Percentiles rank a stretch among this genome's conserved stretches.
These are phyloP conservation scores for Drosophila sproati DNA, from an alignment of 1,140 invertebrate species.

Conservation along the genomic window DNA sequence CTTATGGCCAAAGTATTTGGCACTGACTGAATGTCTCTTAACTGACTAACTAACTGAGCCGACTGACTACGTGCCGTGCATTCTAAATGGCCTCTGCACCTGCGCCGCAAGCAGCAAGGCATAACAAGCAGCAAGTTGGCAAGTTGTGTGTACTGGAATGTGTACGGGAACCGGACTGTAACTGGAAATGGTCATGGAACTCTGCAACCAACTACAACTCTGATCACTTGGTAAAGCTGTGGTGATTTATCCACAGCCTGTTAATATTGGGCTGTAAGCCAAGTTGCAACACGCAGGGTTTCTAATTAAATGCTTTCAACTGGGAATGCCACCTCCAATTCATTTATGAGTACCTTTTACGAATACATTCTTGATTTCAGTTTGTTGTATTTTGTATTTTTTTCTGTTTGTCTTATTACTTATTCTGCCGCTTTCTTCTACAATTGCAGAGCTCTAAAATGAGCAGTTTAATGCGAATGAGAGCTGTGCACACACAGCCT, in stretches of 20 bases:
- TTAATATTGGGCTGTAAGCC: neutral
- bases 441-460: constrained; percentile 14
- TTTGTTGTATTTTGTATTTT: no score
- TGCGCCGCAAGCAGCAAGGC: neutral
- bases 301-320: no score
- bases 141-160: constrained; percentile 12
- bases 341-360: no score
- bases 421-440: neutral
- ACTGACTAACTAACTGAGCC: constrained; percentile 11
- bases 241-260: constrained; percentile 11
- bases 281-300: no score
- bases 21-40: constrained; percentile 1
- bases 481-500: neutral
- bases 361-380: no score
- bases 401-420: neutral
- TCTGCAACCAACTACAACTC: constrained; percentile 7
- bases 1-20: constrained; percentile 42
- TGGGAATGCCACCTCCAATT: no score
- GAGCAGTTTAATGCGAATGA: constrained; percentile 4
- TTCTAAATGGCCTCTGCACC: constrained; percentile 36
- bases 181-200: constrained; percentile 26
- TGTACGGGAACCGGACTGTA: neutral
- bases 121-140: neutral
- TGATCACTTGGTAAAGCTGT: neutral
- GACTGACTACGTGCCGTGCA: constrained; percentile 42